Evolutionary conservation across 2,888 invertebrate genomes (phyloP).

Genomic region (Oxystoma pomonae): DNA sequence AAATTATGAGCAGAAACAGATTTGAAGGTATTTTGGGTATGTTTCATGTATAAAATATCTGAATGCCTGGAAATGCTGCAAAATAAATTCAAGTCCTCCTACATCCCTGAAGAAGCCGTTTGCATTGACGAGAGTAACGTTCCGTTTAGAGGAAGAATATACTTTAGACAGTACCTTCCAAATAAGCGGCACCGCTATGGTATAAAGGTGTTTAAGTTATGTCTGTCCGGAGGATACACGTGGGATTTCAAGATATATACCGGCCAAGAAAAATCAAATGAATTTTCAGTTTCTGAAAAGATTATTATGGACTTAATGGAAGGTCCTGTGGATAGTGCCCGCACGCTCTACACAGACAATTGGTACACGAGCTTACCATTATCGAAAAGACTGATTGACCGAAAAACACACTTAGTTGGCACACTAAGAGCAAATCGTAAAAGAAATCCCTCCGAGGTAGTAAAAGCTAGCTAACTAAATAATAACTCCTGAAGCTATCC

Average conservation of each 20-base stretch:
- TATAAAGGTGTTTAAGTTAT: constrained; percentile 23
- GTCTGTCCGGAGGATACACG: constrained; percentile 20
- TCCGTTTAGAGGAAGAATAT: constrained; percentile 22
- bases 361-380: too few species aligned
- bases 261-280: constrained; percentile 16
- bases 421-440: constrained; percentile 13
- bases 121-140: constrained; percentile 29
- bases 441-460: constrained; percentile 4
- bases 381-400: constrained; percentile 17
- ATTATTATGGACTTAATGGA: constrained; percentile 21
- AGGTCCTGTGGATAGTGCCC: too few species aligned
- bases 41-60: too few species aligned
- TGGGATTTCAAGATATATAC: constrained; percentile 20
- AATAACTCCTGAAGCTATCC: neutral
- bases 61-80: too few species aligned
- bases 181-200: constrained; percentile 20
- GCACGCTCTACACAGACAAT: too few species aligned
- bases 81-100: too few species aligned
- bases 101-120: too few species aligned
- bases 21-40: too few species aligned
- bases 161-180: constrained; percentile 20
- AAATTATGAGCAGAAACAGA: too few species aligned
- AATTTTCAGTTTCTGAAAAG: constrained; percentile 19
- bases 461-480: too few species aligned
- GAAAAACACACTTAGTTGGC: constrained; percentile 12